Percentiles rank a stretch among this genome's conserved stretches.
These are phyloP conservation scores for Drosophila meridiana DNA, from an alignment of 2,888 invertebrate genomes.

Conservation along the genomic window DNA sequence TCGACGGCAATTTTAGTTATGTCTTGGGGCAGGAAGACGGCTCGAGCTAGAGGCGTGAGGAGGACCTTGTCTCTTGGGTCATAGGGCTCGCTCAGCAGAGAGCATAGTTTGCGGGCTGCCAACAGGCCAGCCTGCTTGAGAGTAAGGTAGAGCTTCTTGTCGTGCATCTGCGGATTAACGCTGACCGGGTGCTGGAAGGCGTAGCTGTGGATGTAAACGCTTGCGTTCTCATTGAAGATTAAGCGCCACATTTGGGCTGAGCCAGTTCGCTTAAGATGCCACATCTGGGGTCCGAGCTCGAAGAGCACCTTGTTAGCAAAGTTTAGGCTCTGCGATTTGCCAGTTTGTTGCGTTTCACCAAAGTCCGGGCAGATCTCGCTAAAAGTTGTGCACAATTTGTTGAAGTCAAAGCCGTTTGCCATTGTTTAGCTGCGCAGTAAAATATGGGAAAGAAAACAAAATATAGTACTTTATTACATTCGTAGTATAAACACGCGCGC, in stretches of 20 bases:
- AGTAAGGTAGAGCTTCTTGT: slow-evolving; percentile 56
- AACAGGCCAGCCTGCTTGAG: slow-evolving; percentile 62
- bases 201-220: slow-evolving; percentile 49
- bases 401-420: slow-evolving; percentile 32
- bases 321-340: slow-evolving; percentile 44
- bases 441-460: neutral
- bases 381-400: slow-evolving; percentile 36
- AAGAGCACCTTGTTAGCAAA: slow-evolving; percentile 64
- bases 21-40: slow-evolving; percentile 49
- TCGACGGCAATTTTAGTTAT: slow-evolving; percentile 45
- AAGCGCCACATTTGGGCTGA: slow-evolving; percentile 55
- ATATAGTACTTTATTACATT: neutral
- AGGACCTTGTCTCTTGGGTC: slow-evolving; percentile 43
- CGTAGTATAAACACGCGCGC: neutral
- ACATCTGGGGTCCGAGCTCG: slow-evolving; percentile 54
- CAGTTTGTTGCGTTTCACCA: neutral
- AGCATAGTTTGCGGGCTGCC: slow-evolving; percentile 47
- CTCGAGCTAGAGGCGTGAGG: slow-evolving; percentile 61
- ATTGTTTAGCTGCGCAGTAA: slow-evolving; percentile 10
- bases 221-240: slow-evolving; percentile 36
- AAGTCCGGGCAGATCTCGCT: slow-evolving; percentile 62
- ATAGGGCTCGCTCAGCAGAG: slow-evolving; percentile 19
- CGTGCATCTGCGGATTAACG: slow-evolving; percentile 51
- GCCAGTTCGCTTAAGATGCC: slow-evolving; percentile 45
- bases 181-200: slow-evolving; percentile 43